Base-by-base conservation (phyloP, 2,888 invertebrate genomes). In the Drymonia ruficornis region DNA sequence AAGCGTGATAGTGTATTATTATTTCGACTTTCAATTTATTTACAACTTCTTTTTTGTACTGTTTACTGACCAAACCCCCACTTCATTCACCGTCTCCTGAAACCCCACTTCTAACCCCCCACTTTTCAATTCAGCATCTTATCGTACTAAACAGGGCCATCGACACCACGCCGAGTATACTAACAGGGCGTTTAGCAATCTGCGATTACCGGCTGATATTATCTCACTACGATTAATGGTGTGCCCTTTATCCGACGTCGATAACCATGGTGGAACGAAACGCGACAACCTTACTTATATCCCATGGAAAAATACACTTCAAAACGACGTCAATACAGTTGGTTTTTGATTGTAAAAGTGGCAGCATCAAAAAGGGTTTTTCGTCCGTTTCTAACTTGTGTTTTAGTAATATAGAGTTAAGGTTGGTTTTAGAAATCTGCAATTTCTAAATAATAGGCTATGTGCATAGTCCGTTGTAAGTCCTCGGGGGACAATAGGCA, bases 401-500 rank as follows among this genome's bases (percentile, higher is more conserved):
- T 55, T 72, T 43, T 80, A 48, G 43, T 0, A 0, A 0, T 0
- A 1, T 54, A 19, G 2, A 6, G 31, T 49, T 70, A 64, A 55
- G 47, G 77, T 73, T 54, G 31, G 13, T 54, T 74, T 78, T 74
- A 0, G 51, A 0, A 76, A 73, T 0, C 0, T 1, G 2, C 6
- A 19, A 58, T 70, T 66, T 70, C 71, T 72, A 74, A 76, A 74
- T 83, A 81, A 78, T 81, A 79, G 83, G 72, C 80, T 81, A 76
- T 74, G 74, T 83, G 83, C 78, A 81, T 75, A 83, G 77, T 76
- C 80, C 80, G 86, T 84, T 83, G 84, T 87, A 84, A 86, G 83
- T 86, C 88, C 89, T 87, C 79, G 56, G 83, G 88, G 88, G 83
- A 89, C 87, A 89, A 87, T 87, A 85, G 86, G 87, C 84, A 87